Conservation (phyloP, 2,888 invertebrate genomes). For the Drosophila flavopinicola region DNA sequence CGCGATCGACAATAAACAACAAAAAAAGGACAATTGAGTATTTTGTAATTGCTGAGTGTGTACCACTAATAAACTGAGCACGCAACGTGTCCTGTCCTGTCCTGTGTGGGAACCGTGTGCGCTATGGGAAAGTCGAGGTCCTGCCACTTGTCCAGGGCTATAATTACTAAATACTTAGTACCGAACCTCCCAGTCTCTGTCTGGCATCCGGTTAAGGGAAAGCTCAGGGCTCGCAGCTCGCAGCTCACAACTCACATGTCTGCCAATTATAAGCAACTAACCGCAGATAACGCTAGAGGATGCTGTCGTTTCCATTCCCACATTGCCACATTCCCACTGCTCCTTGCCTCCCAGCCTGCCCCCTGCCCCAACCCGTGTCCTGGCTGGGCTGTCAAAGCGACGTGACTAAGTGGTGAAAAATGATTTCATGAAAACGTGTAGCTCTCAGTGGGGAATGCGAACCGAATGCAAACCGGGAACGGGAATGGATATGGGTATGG, state of each 20-base stretch:
- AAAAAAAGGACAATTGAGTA: conserved; percentile 47
- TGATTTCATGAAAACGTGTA: conserved; percentile 79
- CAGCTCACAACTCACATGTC: conserved; percentile 66
- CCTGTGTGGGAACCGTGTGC: conserved; percentile 65
- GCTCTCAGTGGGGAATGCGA: conserved; percentile 66
- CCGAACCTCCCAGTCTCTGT: conserved; percentile 14
- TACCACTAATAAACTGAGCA: conserved; percentile 61
- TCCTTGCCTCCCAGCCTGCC: neutral
- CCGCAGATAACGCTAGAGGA: conserved; percentile 72
- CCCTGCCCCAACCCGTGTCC: conserved; percentile 4
- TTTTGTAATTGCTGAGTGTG: conserved; percentile 63
- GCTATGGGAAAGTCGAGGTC: conserved; percentile 54
- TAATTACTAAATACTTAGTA: conserved; percentile 62
- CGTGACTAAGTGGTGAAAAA: conserved; percentile 78
- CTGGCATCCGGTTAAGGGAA: conserved; percentile 59
- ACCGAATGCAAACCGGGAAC: conserved; percentile 50
- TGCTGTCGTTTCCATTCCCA: conserved; percentile 58
- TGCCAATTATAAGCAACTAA: conserved; percentile 78
- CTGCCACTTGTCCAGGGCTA: conserved; percentile 42
- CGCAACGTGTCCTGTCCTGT: conserved; percentile 46
- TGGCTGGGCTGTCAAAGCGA: conserved; percentile 73
- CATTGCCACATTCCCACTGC: conserved; percentile 27
- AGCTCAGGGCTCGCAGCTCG: conserved; percentile 43
- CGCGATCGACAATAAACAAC: conserved; percentile 46
- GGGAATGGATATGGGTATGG: neutral